Base-by-base conservation (phyloP, 2,888 invertebrate genomes). In the Drosophila robusta region DNA sequence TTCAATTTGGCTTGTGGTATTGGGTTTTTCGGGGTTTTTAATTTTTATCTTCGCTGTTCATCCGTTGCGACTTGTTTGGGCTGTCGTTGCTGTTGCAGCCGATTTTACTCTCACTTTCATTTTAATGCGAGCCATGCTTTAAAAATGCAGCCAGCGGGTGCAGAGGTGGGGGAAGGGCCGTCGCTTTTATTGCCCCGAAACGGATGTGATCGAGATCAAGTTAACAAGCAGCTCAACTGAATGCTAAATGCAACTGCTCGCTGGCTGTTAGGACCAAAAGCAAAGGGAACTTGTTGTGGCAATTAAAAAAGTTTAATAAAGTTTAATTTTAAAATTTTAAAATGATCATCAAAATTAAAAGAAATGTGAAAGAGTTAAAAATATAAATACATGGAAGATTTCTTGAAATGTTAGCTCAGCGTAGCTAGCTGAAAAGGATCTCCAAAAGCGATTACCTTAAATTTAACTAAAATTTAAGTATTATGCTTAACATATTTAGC, bases 101-200 rank as follows among this genome's bases (percentile, higher is more conserved):
- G 63, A 38, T 38, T 66, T 78, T 47, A 78, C 79, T 77, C 78
- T 78, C 75, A 78, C 78, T 77, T 78, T 77, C 75, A 67, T 77
- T 78, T 71, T 44, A 65, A 70, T 57, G 49, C 58, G 42, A 47
- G 56, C 26, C 58, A 22, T 46, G 58, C 47, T 63, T 44, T 46
- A 7, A 42, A 42, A 51, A 22, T 55, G 49, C 57, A 55, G 39
- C 24, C 34, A 45, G 12, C 29, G 14, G 14, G n/a, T 26, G 34
- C 34, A 34, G 34, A 14, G 45, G 45, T 1, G 29, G 34, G 22
- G 26, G 16, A 38, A 56, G 49, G 55, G 47, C 56, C 46, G 16
- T 41, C 16, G 38, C 0, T 57, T 65, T 56, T 57, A 70, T 58
- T 44, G 71, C 44, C 55, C 39, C 34, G 47, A 72, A 76, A 63